Base-by-base conservation (phyloP, 1,140 invertebrate species). In the Nasonia vitripennis region DNA sequence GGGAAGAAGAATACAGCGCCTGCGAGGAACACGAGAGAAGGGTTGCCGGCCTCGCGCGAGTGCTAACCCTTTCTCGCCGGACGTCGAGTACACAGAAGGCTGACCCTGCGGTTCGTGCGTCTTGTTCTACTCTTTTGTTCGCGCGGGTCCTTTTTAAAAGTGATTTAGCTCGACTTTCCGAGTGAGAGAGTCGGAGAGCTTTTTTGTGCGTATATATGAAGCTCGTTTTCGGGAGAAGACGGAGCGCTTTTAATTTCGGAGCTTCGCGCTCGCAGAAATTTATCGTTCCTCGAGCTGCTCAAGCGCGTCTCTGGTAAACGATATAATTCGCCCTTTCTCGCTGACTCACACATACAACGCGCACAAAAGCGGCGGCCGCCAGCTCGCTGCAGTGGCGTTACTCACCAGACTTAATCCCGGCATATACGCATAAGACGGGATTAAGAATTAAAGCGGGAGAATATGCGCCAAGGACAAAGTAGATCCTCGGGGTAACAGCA, bases 31-130 rank as follows among this genome's bases (percentile, higher is more conserved):
- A 78, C 55, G 31, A 45, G 41, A 45, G 41, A 45, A 45, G 41
- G 41, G 41, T 45, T 45, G 10, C 41, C 27, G 0, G 27, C 9
- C 41, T 41, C 67, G 34, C 23, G 34, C 27, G n/a, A n/a, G n/a
- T n/a, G 27, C 27, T 27, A 89, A 90, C 89, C 88, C 89, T 89
- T 89, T 89, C 87, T 87, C 86, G 74, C 48, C 4, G 77, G 48
- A 79, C 55, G 55, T n/a, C n/a, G 78, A 17, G 41, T 55, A 55
- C 78, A 80, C 14, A 45, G 34, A 73, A 81, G 78, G 41, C 70
- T 11, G 41, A 81, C 41, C 31, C 73, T 85, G 70, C 62, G 70
- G 77, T 80, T 75, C 78, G 4, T 20, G 14, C 7, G 75, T 37
- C 77, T 85, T 67, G 73, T 74, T 62, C 73, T 77, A 23, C 71